These are phyloP conservation scores for Acanthochromis polyacanthus DNA, from an alignment of 2,113 vertebrate genomes.

Conservation along the genomic window DNA sequence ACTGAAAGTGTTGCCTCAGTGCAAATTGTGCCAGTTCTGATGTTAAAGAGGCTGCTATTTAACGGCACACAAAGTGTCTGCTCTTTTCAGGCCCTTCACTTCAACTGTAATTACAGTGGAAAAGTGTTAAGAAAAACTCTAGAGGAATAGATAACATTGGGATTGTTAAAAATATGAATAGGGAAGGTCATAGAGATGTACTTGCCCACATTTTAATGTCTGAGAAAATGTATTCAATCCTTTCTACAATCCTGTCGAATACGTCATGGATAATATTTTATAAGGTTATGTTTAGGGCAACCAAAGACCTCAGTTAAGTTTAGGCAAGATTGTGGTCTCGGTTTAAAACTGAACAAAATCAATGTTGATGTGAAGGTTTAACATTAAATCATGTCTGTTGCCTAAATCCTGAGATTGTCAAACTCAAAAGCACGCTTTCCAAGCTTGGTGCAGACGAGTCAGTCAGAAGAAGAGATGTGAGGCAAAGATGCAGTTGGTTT, in stretches of 20 bases:
- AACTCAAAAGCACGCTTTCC: no score
- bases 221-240: neutral
- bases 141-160: neutral
- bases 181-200: neutral
- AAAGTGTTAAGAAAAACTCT: neutral
- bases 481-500: no score
- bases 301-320: neutral
- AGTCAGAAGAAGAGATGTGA: no score
- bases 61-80: neutral
- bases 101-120: neutral
- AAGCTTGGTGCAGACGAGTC: no score
- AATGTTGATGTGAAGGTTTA: neutral
- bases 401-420: neutral
- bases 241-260: neutral
- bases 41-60: neutral
- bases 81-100: constrained; percentile 1
- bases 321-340: neutral
- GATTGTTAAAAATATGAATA: neutral
- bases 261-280: no score
- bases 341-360: neutral
- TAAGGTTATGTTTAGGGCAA: neutral
- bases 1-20: constrained; percentile 12
- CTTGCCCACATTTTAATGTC: neutral
- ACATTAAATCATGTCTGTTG: neutral
- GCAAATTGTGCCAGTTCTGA: neutral